Percentiles rank a stretch among this genome's conserved stretches.
These are phyloP conservation scores for Buceros bicornis DNA, from an alignment of 2,797 vertebrate species.

Conservation along the genomic window DNA sequence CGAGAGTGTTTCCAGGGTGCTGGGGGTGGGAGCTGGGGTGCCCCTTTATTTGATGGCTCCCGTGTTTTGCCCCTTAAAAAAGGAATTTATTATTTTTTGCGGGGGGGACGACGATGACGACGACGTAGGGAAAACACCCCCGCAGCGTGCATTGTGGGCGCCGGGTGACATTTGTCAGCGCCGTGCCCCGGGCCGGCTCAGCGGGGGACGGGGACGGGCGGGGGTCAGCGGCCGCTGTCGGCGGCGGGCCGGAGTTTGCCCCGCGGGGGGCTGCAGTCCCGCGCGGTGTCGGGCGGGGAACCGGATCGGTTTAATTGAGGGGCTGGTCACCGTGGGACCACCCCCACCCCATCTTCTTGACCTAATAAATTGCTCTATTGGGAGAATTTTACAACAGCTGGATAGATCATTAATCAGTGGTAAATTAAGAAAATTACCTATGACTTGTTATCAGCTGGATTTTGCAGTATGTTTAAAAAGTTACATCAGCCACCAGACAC, in stretches of 20 bases:
- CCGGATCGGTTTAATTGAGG: background rate
- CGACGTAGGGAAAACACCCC: background rate
- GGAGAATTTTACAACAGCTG: constrained; percentile 73
- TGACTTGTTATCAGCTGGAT: constrained; percentile 48
- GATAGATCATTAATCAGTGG: constrained; percentile 67
- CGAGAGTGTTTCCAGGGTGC: constrained; percentile 44
- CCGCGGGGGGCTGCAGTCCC: background rate
- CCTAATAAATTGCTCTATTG: constrained; percentile 45
- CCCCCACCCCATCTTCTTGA: constrained; percentile 5
- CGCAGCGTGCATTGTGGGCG: background rate
- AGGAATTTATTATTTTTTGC: background rate
- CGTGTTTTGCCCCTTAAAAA: background rate
- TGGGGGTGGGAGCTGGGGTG: background rate
- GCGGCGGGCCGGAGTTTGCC: background rate
- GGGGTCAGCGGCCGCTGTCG: background rate
- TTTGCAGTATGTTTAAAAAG: constrained; percentile 51
- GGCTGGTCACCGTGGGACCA: background rate
- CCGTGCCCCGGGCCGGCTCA: background rate
- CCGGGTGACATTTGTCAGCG: constrained; percentile 2
- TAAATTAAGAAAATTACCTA: constrained; percentile 64
- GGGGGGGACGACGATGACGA: background rate
- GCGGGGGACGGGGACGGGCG: background rate
- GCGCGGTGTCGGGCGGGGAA: background rate
- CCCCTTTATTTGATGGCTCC: background rate
- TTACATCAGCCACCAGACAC: constrained; percentile 20